phyloP scores from a whole-genome alignment of 1,140 invertebrate species.

The Frieseomelitta varia region DNA sequence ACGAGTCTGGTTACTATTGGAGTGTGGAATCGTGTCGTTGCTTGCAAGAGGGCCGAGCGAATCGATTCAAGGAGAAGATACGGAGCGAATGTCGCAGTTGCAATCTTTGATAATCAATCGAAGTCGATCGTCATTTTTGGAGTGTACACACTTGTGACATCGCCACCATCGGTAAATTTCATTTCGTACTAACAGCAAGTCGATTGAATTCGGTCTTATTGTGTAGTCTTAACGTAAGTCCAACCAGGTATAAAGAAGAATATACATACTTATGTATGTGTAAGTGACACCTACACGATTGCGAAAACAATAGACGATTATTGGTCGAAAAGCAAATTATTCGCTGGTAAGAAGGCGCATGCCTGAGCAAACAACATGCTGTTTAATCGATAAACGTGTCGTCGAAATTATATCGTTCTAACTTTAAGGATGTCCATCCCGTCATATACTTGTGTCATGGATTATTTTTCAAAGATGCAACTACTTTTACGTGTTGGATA shows the following conservation, averaged over 20 bases:
- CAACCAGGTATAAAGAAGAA: background rate
- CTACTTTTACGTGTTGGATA: conserved; percentile 70
- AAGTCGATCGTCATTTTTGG: background rate
- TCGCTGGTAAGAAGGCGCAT: background rate
- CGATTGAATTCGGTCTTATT: conserved; percentile 1
- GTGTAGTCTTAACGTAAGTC: conserved; percentile 1
- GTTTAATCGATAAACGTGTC: conserved; percentile 67
- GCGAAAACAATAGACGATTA: background rate
- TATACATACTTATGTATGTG: background rate
- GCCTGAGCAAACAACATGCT: conserved; percentile 39
- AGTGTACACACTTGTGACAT: background rate
- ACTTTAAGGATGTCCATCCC: conserved; percentile 53
- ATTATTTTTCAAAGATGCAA: conserved; percentile 67
- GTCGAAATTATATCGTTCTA: conserved; percentile 54
- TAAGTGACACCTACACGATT: background rate
- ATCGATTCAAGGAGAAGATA: conserved; percentile 3
- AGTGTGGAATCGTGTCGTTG: background rate
- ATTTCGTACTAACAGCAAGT: background rate
- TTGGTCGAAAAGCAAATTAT: conserved; percentile 1
- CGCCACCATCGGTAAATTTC: background rate
- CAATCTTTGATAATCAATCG: conserved; percentile 34
- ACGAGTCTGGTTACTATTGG: background rate
- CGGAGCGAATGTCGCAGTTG: background rate
- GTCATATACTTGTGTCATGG: conserved; percentile 57
- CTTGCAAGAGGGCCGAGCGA: background rate